phyloP scores from a whole-genome alignment of 2,113 vertebrate genomes.

The Pithys albifrons region DNA sequence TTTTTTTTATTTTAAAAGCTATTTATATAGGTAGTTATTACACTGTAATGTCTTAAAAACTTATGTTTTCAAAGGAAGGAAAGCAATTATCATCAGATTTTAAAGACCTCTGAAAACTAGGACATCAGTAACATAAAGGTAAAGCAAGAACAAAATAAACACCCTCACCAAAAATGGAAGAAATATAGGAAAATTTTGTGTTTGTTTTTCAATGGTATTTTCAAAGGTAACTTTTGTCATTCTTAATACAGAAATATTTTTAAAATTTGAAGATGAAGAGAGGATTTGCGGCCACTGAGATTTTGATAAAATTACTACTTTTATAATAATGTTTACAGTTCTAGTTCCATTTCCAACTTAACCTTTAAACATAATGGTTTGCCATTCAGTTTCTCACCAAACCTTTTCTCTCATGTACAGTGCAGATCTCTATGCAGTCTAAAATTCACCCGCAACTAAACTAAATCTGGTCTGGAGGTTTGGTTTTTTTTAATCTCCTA shows the following conservation, averaged over 20 bases:
- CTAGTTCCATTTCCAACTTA: not conserved
- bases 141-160: not conserved
- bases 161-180: not conserved
- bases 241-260: not conserved
- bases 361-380: not conserved
- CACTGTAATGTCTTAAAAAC: fast-evolving
- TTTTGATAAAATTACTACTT: not conserved
- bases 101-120: not conserved
- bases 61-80: not conserved
- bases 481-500: not conserved
- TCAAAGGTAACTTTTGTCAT: not conserved
- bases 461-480: fast-evolving
- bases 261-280: not conserved
- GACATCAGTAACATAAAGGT: not conserved
- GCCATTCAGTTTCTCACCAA: not conserved
- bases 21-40: not conserved
- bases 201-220: not conserved
- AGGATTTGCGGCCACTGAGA: not conserved
- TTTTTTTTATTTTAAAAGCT: not conserved
- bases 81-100: not conserved
- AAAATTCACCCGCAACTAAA: not conserved
- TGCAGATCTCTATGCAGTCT: not conserved
- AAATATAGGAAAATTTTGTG: not conserved
- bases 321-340: not conserved
- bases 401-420: not conserved